Evolutionary conservation across 2,888 invertebrate species (phyloP), one percentile per base, ranked within the genome.

Genomic region (Latheticus oryzae): DNA sequence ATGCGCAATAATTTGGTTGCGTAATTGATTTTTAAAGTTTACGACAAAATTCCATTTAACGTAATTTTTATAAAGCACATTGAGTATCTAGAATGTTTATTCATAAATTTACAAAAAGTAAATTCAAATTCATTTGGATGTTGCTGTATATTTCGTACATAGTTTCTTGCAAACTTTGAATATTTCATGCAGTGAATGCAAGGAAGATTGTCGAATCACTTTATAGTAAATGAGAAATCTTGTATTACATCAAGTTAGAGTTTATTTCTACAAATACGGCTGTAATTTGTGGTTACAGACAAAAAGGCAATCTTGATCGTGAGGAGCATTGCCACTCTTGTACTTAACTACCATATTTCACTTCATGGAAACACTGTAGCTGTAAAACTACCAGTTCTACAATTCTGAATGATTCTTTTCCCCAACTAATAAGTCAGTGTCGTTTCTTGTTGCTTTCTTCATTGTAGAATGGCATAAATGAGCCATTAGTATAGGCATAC

Each of bases 221-320:
- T 61, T 60, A 58, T 60, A 66, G 65, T 61, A 64, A 68, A 67
- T 66, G 60, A 63, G 64, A 66, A 61, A 62, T 65, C 62, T 62
- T 61, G 62, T 65, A 64, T 61, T 55, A 61, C 62, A 61, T 61
- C 61, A 61, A 64, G 54, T 66, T n/a, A 60, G 63, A 63, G 61
- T 65, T 64, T 63, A 66, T 61, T 53, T 60, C 59, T 66, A 68
- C 68, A 67, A 57, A 57, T 57, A 51, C 57, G 50, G 57, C 15
- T 51, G 59, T 62, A 62, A 63, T 61, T 63, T 63, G 66, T 65
- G 62, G 58, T 53, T 47, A 58, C 48, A 56, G 59, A 61, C 60
- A 62, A 67, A 67, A 66, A 64, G 63, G 62, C 65, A 65, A 66
- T 66, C 65, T 65, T 52, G 63, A 55, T 62, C 60, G 66, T 64